Evolutionary conservation across 2,113 vertebrate species (phyloP).

Genomic region (Leptosomus discolor): DNA sequence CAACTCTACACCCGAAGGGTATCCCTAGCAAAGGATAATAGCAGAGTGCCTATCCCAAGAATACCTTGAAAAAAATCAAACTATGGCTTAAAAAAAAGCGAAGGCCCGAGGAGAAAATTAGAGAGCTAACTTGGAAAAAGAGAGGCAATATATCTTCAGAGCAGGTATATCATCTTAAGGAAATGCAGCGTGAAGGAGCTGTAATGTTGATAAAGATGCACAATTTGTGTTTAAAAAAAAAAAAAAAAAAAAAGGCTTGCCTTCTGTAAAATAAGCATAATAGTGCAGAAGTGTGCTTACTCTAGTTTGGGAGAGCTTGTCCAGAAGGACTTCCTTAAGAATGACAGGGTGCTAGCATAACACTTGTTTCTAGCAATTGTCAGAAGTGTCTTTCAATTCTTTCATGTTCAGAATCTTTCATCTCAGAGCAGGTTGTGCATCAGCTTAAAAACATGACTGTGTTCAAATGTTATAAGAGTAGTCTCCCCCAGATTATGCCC

Average conservation of each 20-base stretch:
- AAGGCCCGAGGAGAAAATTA: background rate
- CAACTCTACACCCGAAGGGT: background rate
- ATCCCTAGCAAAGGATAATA: background rate
- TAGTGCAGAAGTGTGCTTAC: too few relatives aligned
- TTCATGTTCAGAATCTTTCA: background rate
- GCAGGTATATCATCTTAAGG: background rate
- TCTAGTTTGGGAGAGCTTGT: background rate
- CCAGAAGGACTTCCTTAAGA: background rate
- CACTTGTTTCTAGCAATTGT: background rate
- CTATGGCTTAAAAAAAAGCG: background rate
- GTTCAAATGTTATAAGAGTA: background rate
- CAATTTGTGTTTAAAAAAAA: background rate
- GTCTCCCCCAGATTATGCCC: background rate
- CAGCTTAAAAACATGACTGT: background rate
- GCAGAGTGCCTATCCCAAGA: background rate
- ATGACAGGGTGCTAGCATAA: background rate
- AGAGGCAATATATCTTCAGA: background rate
- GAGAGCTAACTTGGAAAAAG: background rate
- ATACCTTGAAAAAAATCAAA: background rate
- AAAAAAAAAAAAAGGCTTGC: background rate
- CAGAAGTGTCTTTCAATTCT: background rate
- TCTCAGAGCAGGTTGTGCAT: background rate
- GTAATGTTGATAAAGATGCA: background rate
- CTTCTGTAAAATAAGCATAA: background rate
- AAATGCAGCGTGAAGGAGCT: background rate